These are phyloP conservation scores for Psylliodes chrysocephalus DNA, from an alignment of 2,888 invertebrate genomes.

Conservation along the genomic window DNA sequence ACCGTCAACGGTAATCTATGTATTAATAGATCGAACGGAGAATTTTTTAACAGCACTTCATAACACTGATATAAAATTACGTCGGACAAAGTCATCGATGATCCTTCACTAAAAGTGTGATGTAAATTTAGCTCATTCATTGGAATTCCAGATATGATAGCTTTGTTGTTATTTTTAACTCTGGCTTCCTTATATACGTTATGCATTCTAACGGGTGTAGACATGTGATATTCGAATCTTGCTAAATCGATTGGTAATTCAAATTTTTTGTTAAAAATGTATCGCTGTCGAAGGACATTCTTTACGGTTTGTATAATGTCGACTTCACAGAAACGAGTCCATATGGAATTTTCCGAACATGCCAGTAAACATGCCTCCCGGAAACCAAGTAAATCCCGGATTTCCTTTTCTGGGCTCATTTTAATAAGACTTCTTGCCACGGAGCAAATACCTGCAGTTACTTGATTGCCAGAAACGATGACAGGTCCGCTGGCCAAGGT, in stretches of 20 bases:
- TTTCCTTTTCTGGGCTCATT: constrained; percentile 54
- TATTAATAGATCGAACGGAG: constrained; percentile 40
- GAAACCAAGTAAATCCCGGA: constrained; percentile 76
- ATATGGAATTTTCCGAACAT: constrained; percentile 85
- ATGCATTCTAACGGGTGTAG: constrained; percentile 84
- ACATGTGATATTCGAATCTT: constrained; percentile 86
- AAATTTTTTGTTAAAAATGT: constrained; percentile 45
- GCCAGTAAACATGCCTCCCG: constrained; percentile 82
- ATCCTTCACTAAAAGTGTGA: constrained; percentile 87
- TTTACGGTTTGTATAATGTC: constrained; percentile 75
- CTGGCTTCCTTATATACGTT: constrained; percentile 83
- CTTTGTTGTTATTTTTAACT: constrained; percentile 63
- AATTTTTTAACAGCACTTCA: constrained; percentile 69
- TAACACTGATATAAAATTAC: constrained; percentile 80
- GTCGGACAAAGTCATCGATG: constrained; percentile 84
- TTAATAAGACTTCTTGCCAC: constrained; percentile 73
- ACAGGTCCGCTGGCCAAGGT: constrained; percentile 70
- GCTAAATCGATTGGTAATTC: constrained; percentile 76
- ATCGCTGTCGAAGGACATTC: constrained; percentile 56
- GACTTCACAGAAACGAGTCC: constrained; percentile 94
- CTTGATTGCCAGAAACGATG: constrained; percentile 69
- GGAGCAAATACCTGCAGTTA: constrained; percentile 82
- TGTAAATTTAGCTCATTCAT: constrained; percentile 67
- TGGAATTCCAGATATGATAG: constrained; percentile 64
- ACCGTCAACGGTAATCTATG: constrained; percentile 70